phyloP scores from a whole-genome alignment of 2,797 vertebrate species.

The Cyclopterus lumpus region DNA sequence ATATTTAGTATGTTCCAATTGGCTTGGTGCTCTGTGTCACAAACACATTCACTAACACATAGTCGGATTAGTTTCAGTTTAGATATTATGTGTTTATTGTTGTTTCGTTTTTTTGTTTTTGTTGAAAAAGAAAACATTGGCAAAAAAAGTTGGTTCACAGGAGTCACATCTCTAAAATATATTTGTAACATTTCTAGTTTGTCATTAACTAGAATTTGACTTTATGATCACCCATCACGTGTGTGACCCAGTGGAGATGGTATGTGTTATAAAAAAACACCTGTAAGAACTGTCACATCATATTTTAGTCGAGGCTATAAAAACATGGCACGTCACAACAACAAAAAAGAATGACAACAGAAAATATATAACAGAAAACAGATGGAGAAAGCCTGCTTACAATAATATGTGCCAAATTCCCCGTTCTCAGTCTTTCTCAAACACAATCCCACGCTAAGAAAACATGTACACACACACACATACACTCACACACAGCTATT shows the following conservation, averaged over 20 bases:
- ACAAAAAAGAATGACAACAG: not conserved
- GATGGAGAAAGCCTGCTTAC: not conserved
- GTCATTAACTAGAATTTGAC: constrained; percentile 56
- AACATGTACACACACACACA: constrained; percentile 9
- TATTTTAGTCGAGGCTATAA: constrained; percentile 19
- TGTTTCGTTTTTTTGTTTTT: not conserved
- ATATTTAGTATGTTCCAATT: not conserved
- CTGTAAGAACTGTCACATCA: constrained; percentile 9
- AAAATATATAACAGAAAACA: not conserved
- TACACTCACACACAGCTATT: constrained; percentile 8
- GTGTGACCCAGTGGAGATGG: constrained; percentile 17
- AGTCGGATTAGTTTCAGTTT: not conserved
- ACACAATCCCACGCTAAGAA: constrained; percentile 4
- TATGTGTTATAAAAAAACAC: not conserved
- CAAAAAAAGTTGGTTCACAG: not conserved
- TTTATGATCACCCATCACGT: not conserved
- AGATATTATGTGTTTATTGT: not conserved
- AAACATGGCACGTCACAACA: not conserved
- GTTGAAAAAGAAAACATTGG: not conserved
- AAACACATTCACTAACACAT: not conserved
- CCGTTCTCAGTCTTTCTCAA: not conserved
- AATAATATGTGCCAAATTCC: not conserved
- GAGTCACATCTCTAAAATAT: constrained; percentile 12
- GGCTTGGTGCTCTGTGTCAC: not conserved
- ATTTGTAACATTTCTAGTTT: constrained; percentile 49